Evolutionary conservation across 1,140 invertebrate genomes (phyloP).

Genomic region (Matsumurasca onukii): DNA sequence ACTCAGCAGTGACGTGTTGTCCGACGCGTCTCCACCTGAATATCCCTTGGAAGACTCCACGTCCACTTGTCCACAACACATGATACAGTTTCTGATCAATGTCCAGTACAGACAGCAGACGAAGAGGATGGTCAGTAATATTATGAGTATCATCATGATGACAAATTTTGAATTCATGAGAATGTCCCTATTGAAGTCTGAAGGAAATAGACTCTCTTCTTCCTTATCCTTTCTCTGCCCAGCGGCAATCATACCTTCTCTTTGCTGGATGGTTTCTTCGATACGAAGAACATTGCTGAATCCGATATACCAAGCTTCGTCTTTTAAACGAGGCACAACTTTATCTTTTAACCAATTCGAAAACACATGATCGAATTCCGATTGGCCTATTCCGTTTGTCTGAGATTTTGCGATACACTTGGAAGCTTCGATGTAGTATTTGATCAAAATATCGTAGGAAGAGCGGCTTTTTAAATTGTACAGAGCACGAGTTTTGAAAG

Average conservation of each 20-base stretch:
- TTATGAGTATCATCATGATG: background rate
- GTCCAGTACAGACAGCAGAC: constrained; percentile 18
- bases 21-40: background rate
- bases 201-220: background rate
- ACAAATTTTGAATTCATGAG: background rate
- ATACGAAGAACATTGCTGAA: constrained; percentile 31
- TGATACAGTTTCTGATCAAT: background rate
- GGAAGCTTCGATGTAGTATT: constrained; percentile 31
- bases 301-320: constrained; percentile 29
- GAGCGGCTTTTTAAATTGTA: constrained; percentile 27
- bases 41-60: background rate
- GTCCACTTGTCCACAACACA: background rate
- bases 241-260: constrained; percentile 1
- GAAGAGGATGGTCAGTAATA: background rate
- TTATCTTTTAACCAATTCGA: constrained; percentile 11
- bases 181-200: background rate
- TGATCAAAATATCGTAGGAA: constrained; percentile 31
- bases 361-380: constrained; percentile 17
- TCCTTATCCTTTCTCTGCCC: background rate
- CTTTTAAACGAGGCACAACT: constrained; percentile 25
- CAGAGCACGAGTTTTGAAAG: constrained; percentile 32
- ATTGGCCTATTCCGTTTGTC: background rate
- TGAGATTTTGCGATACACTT: constrained; percentile 14
- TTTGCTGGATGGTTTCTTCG: constrained; percentile 20
- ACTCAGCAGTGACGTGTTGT: background rate